Evolutionary conservation across 2,888 invertebrate species (phyloP).

Genomic region (Conistra vaccinii): DNA sequence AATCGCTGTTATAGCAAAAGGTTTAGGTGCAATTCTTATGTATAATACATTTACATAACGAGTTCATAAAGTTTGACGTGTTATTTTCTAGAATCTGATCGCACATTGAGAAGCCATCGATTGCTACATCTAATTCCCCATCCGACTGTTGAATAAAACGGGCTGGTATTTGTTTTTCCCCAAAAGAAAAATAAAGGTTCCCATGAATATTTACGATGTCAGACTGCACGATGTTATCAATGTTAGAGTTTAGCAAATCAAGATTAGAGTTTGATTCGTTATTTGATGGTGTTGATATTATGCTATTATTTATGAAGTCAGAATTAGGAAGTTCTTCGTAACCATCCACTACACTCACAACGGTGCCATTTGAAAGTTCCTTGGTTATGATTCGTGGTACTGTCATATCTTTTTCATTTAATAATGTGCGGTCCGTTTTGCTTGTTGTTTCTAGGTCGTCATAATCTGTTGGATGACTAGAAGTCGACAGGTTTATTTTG

Average conservation of each 20-base stretch:
- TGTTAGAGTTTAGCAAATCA: slow-evolving; percentile 7
- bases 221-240: slow-evolving; percentile 18
- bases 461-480: slow-evolving; percentile 3
- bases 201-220: slow-evolving; percentile 57
- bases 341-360: slow-evolving; percentile 67
- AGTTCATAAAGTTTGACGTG: slow-evolving; percentile 58
- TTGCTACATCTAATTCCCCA: slow-evolving; percentile 68
- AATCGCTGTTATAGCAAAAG: background rate
- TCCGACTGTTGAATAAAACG: slow-evolving; percentile 70
- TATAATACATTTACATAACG: slow-evolving; percentile 69
- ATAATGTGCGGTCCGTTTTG: slow-evolving; percentile 24
- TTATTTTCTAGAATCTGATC: slow-evolving; percentile 44
- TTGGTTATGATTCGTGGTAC: slow-evolving; percentile 70
- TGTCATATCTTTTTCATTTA: slow-evolving; percentile 65
- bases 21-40: slow-evolving; percentile 45
- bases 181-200: slow-evolving; percentile 68
- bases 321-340: slow-evolving; percentile 69
- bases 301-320: slow-evolving; percentile 60
- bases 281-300: slow-evolving; percentile 4
- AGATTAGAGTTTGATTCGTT: background rate
- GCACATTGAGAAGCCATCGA: slow-evolving; percentile 72
- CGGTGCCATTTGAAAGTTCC: slow-evolving; percentile 70
- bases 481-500: background rate
- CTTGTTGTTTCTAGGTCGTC: slow-evolving; percentile 5
- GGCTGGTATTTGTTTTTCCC: slow-evolving; percentile 68